phyloP scores from a whole-genome alignment of 2,113 vertebrate genomes.

The Oncorhynchus gorbuscha region DNA sequence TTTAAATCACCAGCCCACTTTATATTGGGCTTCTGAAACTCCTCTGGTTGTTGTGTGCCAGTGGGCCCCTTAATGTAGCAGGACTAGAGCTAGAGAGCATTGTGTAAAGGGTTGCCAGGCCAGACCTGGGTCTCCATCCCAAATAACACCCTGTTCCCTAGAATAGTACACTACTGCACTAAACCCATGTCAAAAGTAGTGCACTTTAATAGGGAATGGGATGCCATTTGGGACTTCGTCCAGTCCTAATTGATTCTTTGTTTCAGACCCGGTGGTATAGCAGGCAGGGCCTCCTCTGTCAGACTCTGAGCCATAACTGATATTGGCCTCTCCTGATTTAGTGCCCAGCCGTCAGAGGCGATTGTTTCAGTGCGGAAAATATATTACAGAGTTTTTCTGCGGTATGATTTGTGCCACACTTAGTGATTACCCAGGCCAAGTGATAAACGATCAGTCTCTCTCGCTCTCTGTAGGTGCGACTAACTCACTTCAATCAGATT shows the following conservation, averaged over 20 bases:
- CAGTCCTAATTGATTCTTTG: background rate
- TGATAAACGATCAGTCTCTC: background rate
- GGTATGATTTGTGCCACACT: constrained; percentile 1
- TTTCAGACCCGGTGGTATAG: background rate
- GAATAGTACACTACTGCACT: too few species aligned
- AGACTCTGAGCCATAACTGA: background rate
- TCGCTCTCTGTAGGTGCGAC: background rate
- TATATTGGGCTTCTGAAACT: background rate
- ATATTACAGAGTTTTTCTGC: background rate
- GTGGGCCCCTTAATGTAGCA: background rate
- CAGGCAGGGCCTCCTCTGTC: background rate
- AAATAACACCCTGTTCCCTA: too few species aligned
- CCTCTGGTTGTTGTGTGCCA: background rate
- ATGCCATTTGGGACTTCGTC: too few species aligned
- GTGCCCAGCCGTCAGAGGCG: background rate
- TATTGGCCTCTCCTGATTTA: background rate
- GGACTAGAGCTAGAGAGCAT: background rate
- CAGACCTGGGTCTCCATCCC: background rate
- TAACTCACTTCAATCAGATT: background rate
- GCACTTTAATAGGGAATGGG: too few species aligned
- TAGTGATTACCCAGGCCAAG: background rate
- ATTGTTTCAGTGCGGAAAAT: background rate
- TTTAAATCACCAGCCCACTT: constrained; percentile 6
- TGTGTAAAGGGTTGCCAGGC: background rate
- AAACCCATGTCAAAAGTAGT: too few species aligned